phyloP scores from a whole-genome alignment of 2,797 vertebrate genomes.

The Astyanax mexicanus region DNA sequence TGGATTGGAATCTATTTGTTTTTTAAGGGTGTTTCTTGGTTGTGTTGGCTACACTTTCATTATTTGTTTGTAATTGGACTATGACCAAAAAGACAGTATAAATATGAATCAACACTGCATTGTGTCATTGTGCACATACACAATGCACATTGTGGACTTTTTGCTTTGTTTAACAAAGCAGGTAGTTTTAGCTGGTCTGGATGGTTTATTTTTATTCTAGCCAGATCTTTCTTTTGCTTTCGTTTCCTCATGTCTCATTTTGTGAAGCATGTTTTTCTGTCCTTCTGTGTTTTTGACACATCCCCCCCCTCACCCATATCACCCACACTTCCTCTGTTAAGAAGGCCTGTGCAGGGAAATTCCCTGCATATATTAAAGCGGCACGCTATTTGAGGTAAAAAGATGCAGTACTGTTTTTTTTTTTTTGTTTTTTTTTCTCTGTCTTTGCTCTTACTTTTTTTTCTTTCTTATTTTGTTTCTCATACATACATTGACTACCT shows the following conservation, averaged over 20 bases:
- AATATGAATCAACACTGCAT: background rate
- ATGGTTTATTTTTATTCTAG: background rate
- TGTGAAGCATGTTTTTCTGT: slow-evolving; percentile 38
- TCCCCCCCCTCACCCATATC: slow-evolving; percentile 20
- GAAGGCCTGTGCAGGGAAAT: slow-evolving; percentile 46
- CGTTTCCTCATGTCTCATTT: slow-evolving; percentile 26
- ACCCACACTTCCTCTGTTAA: slow-evolving; percentile 54
- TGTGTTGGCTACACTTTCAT: no score
- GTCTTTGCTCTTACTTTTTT: background rate
- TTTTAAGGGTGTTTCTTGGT: no score
- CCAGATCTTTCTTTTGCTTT: slow-evolving; percentile 44
- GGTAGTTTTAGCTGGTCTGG: background rate
- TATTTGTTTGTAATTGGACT: background rate
- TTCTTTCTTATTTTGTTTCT: background rate
- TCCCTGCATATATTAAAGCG: slow-evolving; percentile 25
- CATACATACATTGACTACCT: no score
- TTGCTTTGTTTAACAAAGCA: background rate
- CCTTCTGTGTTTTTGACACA: no score
- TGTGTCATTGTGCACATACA: background rate
- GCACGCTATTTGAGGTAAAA: no score
- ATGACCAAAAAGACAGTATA: background rate
- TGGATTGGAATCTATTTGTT: no score
- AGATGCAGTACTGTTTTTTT: background rate
- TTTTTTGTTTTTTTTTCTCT: background rate
- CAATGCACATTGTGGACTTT: background rate